Conservation (phyloP, 2,797 vertebrate species). For the Notolabrus celidotus region DNA sequence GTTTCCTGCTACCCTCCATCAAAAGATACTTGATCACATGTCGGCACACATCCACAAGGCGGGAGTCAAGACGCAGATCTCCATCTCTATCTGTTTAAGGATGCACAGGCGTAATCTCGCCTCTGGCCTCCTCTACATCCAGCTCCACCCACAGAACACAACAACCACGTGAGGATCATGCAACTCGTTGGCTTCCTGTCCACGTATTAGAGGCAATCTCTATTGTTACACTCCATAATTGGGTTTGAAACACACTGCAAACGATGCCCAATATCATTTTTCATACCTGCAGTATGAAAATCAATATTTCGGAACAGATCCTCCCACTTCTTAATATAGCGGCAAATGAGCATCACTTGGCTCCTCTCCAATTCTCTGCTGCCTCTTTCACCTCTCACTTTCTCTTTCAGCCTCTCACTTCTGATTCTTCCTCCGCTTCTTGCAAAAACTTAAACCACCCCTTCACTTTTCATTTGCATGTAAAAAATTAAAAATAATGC, state of each 20-base stretch:
- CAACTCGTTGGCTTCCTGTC: conserved; percentile 53
- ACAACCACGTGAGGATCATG: conserved; percentile 3
- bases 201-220: conserved; percentile 64
- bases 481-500: neutral
- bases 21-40: conserved; percentile 20
- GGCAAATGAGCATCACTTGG: conserved; percentile 74
- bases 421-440: conserved; percentile 34
- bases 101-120: conserved; percentile 23
- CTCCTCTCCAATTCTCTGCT: conserved; percentile 49
- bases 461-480: conserved; percentile 11
- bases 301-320: conserved; percentile 73
- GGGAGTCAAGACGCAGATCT: conserved; percentile 19
- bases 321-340: conserved; percentile 70
- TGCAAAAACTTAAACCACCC: conserved; percentile 13
- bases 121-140: conserved; percentile 21
- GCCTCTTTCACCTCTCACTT: conserved; percentile 35
- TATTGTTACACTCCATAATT: conserved; percentile 69
- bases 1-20: conserved; percentile 4
- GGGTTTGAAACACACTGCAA: conserved; percentile 60
- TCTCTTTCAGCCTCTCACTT: conserved; percentile 43
- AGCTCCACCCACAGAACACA: conserved; percentile 32
- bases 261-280: conserved; percentile 67
- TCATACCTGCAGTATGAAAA: conserved; percentile 73
- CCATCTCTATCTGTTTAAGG: conserved; percentile 32
- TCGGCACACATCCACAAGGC: conserved; percentile 16